Evolutionary conservation across 1,140 invertebrate species (phyloP), one percentile per base, ranked within the genome.

Genomic region (Sminthurinus signatus): DNA sequence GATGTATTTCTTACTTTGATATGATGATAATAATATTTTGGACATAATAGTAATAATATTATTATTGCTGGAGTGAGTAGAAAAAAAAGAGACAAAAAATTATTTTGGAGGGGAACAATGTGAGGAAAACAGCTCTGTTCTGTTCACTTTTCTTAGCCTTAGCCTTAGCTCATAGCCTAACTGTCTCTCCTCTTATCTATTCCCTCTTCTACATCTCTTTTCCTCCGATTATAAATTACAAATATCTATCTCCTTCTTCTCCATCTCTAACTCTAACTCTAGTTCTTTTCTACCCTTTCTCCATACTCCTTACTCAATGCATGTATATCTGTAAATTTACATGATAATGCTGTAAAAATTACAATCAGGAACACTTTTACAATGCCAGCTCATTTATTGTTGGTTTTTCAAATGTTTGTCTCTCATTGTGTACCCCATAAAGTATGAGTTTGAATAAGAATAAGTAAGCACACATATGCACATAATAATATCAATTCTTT

Each of bases 281-380:
- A n/a, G n/a, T n/a, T n/a, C n/a, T n/a, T n/a, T n/a, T n/a, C n/a
- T 28, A 27, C 21, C 10, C 21, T 29, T 28, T 14, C 25, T 27
- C 19, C 19, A 25, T 39, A 8, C 50, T 19, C 14, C 21, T 28
- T 3, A 42, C 39, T 10, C 10, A 42, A 10, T 12, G 39, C 10
- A 10, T 42, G n/a, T 12, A 10, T 42, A 12, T 10, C n/a, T 42
- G 50, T 5, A 27, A 28, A 52, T 52, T 52, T 52, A 52, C 50
- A 52, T 52, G 23, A 52, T 52, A 52, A 52, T 52, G 23, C 50
- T 25, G 44, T 48, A 36, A 25, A 48, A 48, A 48, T 48, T 25
- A 48, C 44, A 48, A 48, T 48, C 23, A n/a, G n/a, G 44, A 48
- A 48, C 44, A 48, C 44, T 48, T 48, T 48, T 48, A 48, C 44